phyloP scores from a whole-genome alignment of 2,113 vertebrate genomes.

The Sitta europaea region DNA sequence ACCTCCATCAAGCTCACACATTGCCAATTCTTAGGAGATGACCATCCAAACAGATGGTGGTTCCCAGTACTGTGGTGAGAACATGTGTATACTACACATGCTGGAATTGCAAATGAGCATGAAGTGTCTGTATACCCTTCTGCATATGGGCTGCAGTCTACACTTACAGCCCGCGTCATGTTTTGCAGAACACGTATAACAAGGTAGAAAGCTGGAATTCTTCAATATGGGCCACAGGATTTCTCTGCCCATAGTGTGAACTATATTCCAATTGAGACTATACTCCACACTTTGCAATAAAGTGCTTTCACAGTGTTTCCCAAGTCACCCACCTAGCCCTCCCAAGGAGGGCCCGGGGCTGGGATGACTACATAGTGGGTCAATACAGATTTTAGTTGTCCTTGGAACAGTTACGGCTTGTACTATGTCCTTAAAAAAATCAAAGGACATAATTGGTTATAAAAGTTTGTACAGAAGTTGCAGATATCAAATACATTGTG shows the following conservation, averaged over 20 bases:
- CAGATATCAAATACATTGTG: not conserved
- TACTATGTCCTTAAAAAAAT: not conserved
- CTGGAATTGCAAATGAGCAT: not conserved
- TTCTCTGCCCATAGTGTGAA: not conserved
- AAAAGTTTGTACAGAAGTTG: not conserved
- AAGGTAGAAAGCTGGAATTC: not conserved
- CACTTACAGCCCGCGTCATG: fast-evolving
- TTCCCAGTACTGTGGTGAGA: not conserved
- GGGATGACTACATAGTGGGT: not conserved
- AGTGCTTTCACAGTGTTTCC: not conserved
- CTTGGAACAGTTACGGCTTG: not conserved
- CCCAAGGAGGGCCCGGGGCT: not conserved
- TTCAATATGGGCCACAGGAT: not conserved
- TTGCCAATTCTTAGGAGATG: not conserved
- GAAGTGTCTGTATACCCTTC: not conserved
- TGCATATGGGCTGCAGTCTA: not conserved
- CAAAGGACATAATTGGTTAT: not conserved
- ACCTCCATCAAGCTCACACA: not conserved
- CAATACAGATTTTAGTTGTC: not conserved
- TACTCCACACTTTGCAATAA: not conserved
- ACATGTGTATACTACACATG: no score
- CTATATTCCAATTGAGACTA: not conserved
- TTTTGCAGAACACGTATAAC: not conserved
- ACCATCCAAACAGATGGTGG: not conserved
- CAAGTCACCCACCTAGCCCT: not conserved